Conservation (phyloP, 2,888 invertebrate genomes). For the Thymelicus acteon region DNA sequence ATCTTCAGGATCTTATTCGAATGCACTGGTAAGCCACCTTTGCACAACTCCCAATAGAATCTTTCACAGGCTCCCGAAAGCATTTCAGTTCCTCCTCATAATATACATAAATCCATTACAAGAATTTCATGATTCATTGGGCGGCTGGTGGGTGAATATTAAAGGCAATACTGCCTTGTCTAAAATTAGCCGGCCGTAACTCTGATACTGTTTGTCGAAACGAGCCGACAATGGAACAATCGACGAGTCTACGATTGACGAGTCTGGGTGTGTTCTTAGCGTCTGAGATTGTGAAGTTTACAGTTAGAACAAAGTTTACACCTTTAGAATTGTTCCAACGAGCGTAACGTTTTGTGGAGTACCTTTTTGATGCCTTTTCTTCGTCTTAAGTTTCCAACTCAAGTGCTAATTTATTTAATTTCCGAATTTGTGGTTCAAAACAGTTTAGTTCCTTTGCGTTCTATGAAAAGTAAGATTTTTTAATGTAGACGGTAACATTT, state of each 20-base stretch:
- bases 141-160: conserved; percentile 46
- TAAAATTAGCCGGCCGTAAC: conserved; percentile 41
- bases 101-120: not conserved
- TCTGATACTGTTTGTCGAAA: conserved; percentile 63
- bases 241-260: conserved; percentile 36
- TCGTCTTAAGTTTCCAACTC: too few species aligned
- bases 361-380: not conserved
- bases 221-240: conserved; percentile 58
- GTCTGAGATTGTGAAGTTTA: conserved; percentile 14
- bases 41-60: too few species aligned
- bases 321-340: not conserved
- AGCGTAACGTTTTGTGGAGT: conserved; percentile 4
- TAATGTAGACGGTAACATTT: too few species aligned
- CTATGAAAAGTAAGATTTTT: too few species aligned
- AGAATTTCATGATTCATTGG: not conserved
- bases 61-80: too few species aligned
- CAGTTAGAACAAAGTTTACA: conserved; percentile 9
- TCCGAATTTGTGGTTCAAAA: too few species aligned
- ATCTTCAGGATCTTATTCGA: too few species aligned
- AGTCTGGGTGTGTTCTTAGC: not conserved
- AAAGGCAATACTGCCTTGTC: conserved; percentile 54
- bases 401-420: too few species aligned
- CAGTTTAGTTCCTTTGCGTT: too few species aligned
- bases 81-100: not conserved
- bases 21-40: too few species aligned